Conservation (phyloP, 2,888 invertebrate genomes). For the Acronicta leporina region DNA sequence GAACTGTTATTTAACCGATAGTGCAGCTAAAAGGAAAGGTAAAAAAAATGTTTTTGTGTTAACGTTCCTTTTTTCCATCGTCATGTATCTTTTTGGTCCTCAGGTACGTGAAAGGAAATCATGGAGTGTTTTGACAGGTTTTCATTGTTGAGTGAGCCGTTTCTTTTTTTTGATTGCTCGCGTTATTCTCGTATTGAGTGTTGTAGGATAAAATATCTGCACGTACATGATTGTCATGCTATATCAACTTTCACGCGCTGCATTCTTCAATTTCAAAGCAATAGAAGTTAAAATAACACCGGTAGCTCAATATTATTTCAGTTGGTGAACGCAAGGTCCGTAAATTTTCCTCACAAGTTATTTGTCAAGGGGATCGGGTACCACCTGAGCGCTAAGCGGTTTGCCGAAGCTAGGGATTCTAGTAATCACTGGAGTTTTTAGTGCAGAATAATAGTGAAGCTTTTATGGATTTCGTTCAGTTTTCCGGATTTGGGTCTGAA, state of each 20-base stretch:
- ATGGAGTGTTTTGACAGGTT: neutral
- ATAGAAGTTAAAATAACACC: slow-evolving; percentile 17
- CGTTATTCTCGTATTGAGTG: neutral
- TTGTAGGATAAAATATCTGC: neutral
- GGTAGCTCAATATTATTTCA: slow-evolving; percentile 31
- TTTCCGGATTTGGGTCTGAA: slow-evolving; percentile 1
- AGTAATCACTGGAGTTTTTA: slow-evolving; percentile 53
- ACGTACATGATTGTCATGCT: no score
- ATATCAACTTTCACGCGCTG: no score
- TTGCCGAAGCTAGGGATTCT: slow-evolving; percentile 33
- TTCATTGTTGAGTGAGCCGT: slow-evolving; percentile 2
- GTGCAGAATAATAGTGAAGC: slow-evolving; percentile 26
- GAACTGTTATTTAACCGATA: slow-evolving; percentile 39
- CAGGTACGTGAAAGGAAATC: neutral
- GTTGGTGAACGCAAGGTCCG: slow-evolving; percentile 26
- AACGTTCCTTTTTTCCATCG: slow-evolving; percentile 6
- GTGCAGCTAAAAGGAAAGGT: slow-evolving; percentile 5
- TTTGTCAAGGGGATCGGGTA: slow-evolving; percentile 50
- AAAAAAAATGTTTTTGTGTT: slow-evolving; percentile 18
- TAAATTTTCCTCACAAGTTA: slow-evolving; percentile 48
- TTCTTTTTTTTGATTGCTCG: neutral
- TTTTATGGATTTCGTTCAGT: slow-evolving; percentile 11
- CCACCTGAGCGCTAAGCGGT: slow-evolving; percentile 53
- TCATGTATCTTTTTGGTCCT: slow-evolving; percentile 7
- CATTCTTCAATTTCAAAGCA: neutral